Evolutionary conservation across 2,113 vertebrate species (phyloP).

Genomic region (Brachyhypopomus occidentalis): DNA sequence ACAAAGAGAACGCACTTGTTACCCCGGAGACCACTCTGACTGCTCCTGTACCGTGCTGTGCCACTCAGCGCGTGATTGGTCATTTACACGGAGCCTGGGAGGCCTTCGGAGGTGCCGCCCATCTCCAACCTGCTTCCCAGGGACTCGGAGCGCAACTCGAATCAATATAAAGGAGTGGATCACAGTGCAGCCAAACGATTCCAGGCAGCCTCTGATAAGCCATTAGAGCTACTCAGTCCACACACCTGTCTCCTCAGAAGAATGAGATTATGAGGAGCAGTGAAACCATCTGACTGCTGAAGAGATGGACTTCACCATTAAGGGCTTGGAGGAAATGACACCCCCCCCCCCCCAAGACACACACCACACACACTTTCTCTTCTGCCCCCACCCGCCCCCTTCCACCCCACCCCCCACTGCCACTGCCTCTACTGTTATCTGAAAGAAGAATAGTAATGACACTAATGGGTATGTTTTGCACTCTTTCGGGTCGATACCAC

Average conservation of each 20-base stretch:
- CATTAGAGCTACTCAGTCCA: not conserved
- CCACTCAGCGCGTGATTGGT: not conserved
- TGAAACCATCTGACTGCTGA: not conserved
- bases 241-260: constrained; percentile 1
- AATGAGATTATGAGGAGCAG: not conserved
- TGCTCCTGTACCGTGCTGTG: not conserved
- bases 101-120: not conserved
- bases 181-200: not conserved
- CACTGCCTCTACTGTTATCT: constrained; percentile 12
- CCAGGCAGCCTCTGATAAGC: constrained; percentile 5
- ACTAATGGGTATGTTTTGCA: constrained; percentile 31
- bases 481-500: constrained; percentile 31
- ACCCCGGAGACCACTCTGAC: not conserved
- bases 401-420: no score
- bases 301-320: not conserved
- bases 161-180: constrained; percentile 19
- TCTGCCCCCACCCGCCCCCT: not conserved
- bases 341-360: not conserved
- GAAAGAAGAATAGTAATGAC: constrained; percentile 35
- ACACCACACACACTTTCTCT: no score
- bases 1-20: not conserved
- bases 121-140: not conserved
- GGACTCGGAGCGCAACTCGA: not conserved
- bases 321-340: not conserved
- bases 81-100: not conserved